Evolutionary conservation across 2,797 vertebrate genomes (phyloP), one percentile per base, ranked within the genome.

Genomic region (Urophycis tenuis): DNA sequence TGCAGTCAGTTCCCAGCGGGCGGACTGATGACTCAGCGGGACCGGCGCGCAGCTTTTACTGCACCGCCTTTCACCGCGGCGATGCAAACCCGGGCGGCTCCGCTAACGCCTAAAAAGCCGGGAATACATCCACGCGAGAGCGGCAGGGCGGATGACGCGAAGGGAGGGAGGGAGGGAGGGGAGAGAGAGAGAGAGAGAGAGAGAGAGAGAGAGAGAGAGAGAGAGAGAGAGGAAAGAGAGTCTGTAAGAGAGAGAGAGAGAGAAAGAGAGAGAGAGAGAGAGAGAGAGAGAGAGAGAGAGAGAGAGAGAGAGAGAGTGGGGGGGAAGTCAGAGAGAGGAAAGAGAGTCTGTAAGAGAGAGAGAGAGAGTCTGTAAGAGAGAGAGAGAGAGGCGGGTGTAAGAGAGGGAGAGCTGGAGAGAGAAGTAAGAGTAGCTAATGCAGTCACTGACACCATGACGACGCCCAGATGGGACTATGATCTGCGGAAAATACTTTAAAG

Each of bases 11-110:
- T 29, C 10, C 60, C 69, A 33, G 5, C 12, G 69, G 30, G 84
- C 80, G 88, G 86, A 87, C 77, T 89, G 90, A 91, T 92, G 89
- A 90, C 76, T 92, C 90, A 92, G 90, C 90, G 89, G 74, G 39
- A 86, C 67, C 74, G 11, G 60, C 12, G 22, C 5, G 41, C 41
- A 45, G 41, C 45, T 12, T n/a, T n/a, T 22, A 53, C 45, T 53
- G 45, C 19, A 53, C 45, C 22, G 11, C 19, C 45, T 19, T 17
- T 19, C 14, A 49, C 45, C 7, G 45, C 45, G 45, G 17, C 39
- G 19, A 4, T 53, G 7, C 7, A 53, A 53, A 53, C 17, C 45
- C 45, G 22, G 17, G 45, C 45, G 22, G 22, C 53, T 8, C 22
- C 25, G 22, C 9, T 60, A n/a, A 60, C 22, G 22, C 19, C 3